Evolutionary conservation across 2,888 invertebrate species (phyloP).

Genomic region (Pediacus dermestoides): DNA sequence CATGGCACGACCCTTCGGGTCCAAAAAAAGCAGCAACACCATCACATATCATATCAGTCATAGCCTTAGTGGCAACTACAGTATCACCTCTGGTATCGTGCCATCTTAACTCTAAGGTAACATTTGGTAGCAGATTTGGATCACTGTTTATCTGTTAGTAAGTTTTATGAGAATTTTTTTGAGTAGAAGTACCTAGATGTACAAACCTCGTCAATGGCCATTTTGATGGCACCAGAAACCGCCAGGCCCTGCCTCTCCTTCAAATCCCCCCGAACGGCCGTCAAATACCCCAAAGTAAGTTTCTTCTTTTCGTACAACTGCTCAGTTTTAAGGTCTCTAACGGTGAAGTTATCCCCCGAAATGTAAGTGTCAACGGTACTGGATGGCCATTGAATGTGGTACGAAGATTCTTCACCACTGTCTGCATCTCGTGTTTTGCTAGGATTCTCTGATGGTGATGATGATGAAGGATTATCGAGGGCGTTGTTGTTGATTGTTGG

Average conservation of each 20-base stretch:
- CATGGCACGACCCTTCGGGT: conserved; percentile 89
- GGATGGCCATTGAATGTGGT: no score
- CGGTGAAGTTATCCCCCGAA: conserved; percentile 27
- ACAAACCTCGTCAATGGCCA: conserved; percentile 78
- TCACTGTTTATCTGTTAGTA: conserved; percentile 71
- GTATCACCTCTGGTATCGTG: conserved; percentile 84
- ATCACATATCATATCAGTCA: conserved; percentile 88
- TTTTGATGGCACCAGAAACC: conserved; percentile 85
- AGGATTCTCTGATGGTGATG: conserved; percentile 7
- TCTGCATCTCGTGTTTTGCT: conserved; percentile 2
- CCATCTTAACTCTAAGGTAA: conserved; percentile 66
- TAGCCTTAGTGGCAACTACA: conserved; percentile 73
- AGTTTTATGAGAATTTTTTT: background rate
- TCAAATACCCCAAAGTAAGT: conserved; percentile 81
- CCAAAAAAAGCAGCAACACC: conserved; percentile 92
- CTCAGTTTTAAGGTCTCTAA: conserved; percentile 51
- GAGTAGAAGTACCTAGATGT: no score
- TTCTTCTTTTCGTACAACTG: conserved; percentile 56
- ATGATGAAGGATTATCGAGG: conserved; percentile 5
- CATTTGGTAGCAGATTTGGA: conserved; percentile 67
- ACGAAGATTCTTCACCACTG: conserved; percentile 9
- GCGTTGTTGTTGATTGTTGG: conserved; percentile 8
- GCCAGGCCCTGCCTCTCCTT: conserved; percentile 80
- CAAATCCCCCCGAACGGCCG: conserved; percentile 68
- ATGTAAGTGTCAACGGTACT: conserved; percentile 5